Conservation (phyloP, 2,113 vertebrate species). For the Catharus bicknelli region DNA sequence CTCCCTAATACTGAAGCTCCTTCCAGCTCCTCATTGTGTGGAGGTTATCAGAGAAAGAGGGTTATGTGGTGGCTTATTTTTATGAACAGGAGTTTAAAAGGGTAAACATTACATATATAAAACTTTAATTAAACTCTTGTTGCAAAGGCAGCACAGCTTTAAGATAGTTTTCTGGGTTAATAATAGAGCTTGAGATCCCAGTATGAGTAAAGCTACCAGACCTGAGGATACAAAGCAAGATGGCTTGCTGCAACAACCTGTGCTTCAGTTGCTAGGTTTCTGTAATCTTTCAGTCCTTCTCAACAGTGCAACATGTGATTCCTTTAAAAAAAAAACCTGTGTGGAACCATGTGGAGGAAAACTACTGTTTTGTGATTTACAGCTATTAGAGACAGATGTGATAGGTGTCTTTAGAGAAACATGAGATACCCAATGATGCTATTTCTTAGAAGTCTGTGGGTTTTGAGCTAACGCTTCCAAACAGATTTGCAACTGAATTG, state of each 20-base stretch:
- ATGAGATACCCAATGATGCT: not conserved
- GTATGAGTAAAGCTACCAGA: constrained; percentile 3
- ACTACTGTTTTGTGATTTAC: not conserved
- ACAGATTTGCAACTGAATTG: not conserved
- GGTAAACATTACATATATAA: not conserved
- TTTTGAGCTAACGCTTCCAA: not conserved
- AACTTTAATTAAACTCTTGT: not conserved
- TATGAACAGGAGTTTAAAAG: not conserved
- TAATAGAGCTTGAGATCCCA: constrained; percentile 21
- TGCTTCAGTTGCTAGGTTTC: constrained; percentile 57
- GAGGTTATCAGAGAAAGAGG: not conserved
- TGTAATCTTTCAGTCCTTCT: constrained; percentile 50
- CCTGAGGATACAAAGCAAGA: constrained; percentile 30
- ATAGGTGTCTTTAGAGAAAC: not conserved
- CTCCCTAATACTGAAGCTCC: not conserved
- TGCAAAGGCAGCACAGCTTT: not conserved
- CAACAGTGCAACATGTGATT: not conserved
- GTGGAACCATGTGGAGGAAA: not conserved
- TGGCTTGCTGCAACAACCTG: constrained; percentile 14
- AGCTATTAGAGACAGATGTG: not conserved
- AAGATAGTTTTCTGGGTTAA: not conserved
- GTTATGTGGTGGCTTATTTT: not conserved
- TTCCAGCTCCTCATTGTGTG: not conserved
- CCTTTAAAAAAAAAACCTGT: not conserved
- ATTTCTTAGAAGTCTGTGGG: not conserved